Percentiles rank a stretch among this genome's conserved stretches.
Conservation (phyloP, 2,113 vertebrate species). For the Rhadina sibilatrix region DNA sequence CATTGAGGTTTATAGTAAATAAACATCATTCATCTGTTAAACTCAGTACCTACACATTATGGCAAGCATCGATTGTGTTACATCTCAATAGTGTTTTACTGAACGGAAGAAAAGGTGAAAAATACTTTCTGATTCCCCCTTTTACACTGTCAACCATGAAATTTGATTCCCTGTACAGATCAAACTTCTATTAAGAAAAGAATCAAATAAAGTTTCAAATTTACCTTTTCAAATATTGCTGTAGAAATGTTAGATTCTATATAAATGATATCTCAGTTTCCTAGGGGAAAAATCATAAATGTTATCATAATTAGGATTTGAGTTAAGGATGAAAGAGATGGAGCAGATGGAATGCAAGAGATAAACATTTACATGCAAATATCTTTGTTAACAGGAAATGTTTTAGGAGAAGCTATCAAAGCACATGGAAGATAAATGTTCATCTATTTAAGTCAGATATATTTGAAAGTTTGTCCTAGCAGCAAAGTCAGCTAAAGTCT, state of each 20-base stretch:
- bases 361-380: conserved; percentile 41
- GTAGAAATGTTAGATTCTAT: background rate
- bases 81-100: background rate
- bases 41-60: background rate
- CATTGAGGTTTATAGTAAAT: background rate
- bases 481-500: conserved; percentile 7
- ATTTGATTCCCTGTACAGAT: background rate
- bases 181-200: background rate
- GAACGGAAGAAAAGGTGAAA: background rate
- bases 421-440: background rate
- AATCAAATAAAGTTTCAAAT: background rate
- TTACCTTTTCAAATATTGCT: background rate
- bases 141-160: background rate
- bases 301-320: conserved; percentile 6
- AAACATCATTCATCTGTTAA: background rate
- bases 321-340: conserved; percentile 15
- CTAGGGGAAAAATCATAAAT: background rate
- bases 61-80: background rate
- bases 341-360: conserved; percentile 13
- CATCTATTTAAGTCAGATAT: background rate
- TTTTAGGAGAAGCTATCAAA: conserved; percentile 10
- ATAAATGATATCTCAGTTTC: background rate
- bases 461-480: background rate
- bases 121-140: background rate
- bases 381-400: conserved; percentile 16